Evolutionary conservation across 2,113 vertebrate genomes (phyloP).

Genomic region (Regulus satrapa): DNA sequence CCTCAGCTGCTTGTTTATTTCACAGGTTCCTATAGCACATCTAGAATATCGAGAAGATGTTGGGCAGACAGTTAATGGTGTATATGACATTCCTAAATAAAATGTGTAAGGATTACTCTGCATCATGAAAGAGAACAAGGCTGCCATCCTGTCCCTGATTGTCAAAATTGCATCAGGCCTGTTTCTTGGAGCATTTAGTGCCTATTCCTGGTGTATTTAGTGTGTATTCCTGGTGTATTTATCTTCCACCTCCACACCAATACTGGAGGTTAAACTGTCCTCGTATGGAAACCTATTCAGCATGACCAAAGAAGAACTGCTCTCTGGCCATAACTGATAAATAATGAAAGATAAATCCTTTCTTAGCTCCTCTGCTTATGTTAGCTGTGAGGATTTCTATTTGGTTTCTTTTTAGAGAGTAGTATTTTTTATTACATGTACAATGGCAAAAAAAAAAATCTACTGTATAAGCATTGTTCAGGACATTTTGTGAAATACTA

Average conservation of each 20-base stretch:
- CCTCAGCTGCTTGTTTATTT: neutral
- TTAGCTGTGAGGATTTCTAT: neutral
- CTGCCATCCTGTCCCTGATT: neutral
- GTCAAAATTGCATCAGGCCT: neutral
- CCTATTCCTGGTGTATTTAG: neutral
- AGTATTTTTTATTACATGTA: neutral
- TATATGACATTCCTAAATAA: neutral
- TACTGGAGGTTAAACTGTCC: neutral
- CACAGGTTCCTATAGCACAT: neutral
- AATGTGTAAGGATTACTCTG: neutral
- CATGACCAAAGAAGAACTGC: neutral
- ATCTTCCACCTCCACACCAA: fast-evolving
- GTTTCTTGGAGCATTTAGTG: neutral
- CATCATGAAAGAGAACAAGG: neutral
- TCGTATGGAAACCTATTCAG: neutral
- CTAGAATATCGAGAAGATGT: neutral
- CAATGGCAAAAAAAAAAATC: neutral
- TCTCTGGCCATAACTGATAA: neutral
- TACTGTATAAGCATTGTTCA: neutral
- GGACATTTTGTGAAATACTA: neutral
- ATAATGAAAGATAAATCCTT: neutral
- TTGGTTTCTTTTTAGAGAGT: neutral
- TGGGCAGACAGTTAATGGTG: neutral
- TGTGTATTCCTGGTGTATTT: neutral
- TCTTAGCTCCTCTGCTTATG: neutral